Evolutionary conservation across 2,113 vertebrate species (phyloP).

Genomic region (Melozone crissalis): DNA sequence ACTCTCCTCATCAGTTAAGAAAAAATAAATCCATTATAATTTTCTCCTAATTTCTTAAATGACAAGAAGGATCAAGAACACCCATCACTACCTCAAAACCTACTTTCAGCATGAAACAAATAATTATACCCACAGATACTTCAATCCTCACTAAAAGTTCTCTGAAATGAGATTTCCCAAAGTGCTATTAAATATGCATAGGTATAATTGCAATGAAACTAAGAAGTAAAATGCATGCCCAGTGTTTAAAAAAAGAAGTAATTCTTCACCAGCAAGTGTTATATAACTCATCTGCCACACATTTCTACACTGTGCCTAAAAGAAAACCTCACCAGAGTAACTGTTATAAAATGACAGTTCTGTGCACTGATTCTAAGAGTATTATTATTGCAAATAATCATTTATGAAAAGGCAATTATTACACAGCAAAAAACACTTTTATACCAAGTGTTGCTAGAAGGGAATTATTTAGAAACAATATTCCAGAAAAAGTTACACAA

Average conservation of each 20-base stretch:
- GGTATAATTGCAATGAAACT: neutral
- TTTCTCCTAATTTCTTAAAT: neutral
- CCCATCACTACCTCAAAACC: neutral
- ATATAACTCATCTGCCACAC: neutral
- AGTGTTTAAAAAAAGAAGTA: neutral
- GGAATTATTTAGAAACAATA: neutral
- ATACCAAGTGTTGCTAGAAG: neutral
- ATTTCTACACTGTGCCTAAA: neutral
- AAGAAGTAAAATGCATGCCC: neutral
- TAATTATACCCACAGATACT: neutral
- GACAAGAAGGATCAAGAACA: neutral
- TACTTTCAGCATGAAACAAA: neutral
- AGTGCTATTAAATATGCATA: neutral
- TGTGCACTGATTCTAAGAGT: neutral
- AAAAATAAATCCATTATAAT: neutral
- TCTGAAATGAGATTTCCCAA: neutral
- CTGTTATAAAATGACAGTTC: neutral
- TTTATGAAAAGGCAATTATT: neutral
- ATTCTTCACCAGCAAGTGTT: neutral
- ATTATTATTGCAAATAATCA: neutral
- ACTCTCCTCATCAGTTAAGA: neutral
- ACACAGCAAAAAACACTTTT: neutral
- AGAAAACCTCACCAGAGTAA: neutral
- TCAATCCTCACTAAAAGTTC: neutral
- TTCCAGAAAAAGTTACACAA: neutral